A percentile compares a stretch with the other conserved stretches of the same genome.
Evolutionary conservation across 2,797 vertebrate genomes (phyloP).

Genomic region (Diplodus puntazzo): DNA sequence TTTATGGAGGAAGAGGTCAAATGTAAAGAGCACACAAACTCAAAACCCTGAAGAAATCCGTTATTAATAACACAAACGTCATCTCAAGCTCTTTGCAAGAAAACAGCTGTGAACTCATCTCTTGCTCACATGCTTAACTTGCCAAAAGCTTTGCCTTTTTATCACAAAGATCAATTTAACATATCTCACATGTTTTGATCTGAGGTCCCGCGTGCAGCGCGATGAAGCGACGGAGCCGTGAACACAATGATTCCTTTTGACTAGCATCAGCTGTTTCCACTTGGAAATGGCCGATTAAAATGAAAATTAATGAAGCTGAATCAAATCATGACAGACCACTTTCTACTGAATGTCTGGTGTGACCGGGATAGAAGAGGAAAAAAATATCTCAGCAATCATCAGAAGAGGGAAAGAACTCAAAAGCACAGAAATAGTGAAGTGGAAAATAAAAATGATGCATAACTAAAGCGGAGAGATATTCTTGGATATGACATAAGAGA

Average conservation of each 20-base stretch:
- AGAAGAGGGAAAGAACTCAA: not conserved
- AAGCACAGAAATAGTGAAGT: not conserved
- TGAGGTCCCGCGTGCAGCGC: conserved; percentile 13
- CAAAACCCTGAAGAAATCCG: not conserved
- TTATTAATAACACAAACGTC: conserved; percentile 6
- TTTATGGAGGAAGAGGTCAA: not conserved
- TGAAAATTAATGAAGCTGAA: conserved; percentile 44
- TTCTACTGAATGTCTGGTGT: conserved; percentile 22
- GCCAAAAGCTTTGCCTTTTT: conserved; percentile 44
- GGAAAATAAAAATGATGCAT: not conserved
- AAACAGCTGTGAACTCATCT: conserved; percentile 27
- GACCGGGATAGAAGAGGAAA: conserved; percentile 6
- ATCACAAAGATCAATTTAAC: conserved; percentile 42
- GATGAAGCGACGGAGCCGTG: conserved; percentile 8
- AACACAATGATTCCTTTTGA: conserved; percentile 64
- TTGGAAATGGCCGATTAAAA: conserved; percentile 31
- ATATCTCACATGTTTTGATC: conserved; percentile 54
- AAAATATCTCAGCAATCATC: conserved; percentile 2
- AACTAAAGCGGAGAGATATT: conserved; percentile 2
- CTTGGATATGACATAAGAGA: not conserved
- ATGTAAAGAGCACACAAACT: not conserved
- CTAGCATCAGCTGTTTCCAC: conserved; percentile 49
- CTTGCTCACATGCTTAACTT: conserved; percentile 52
- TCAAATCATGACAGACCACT: conserved; percentile 34
- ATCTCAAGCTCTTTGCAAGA: conserved; percentile 2